These are phyloP conservation scores for Geothlypis trichas DNA, from an alignment of 2,113 vertebrate species.

Conservation along the genomic window DNA sequence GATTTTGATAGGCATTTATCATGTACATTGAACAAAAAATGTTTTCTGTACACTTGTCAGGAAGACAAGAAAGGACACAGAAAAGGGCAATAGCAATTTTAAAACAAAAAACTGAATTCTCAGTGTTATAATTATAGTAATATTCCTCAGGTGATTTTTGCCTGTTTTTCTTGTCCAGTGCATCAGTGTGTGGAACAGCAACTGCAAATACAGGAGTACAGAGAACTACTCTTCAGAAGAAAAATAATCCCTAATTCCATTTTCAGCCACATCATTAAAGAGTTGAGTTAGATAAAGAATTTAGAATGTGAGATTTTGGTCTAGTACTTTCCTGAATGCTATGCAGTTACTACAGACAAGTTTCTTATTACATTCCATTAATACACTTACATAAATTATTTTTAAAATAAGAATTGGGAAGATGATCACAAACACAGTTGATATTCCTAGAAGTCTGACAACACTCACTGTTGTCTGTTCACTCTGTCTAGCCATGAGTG, in stretches of 20 bases:
- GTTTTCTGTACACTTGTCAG: neutral
- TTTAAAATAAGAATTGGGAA: neutral
- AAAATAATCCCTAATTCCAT: neutral
- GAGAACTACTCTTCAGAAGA: neutral
- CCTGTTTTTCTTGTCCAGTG: neutral
- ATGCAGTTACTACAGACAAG: neutral
- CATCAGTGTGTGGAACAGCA: neutral
- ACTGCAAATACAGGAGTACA: neutral
- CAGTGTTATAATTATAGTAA: neutral
- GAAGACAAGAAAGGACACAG: neutral
- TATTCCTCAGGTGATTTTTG: neutral
- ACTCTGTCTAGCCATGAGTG: neutral
- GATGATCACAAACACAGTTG: neutral
- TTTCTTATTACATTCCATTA: neutral
- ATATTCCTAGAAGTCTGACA: neutral
- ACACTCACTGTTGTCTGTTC: neutral
- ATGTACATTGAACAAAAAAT: neutral
- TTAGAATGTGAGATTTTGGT: neutral
- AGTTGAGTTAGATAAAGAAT: neutral
- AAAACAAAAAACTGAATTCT: neutral
- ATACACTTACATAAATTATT: neutral
- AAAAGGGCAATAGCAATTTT: neutral
- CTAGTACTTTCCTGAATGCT: neutral
- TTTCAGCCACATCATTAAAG: neutral
- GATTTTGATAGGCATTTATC: neutral